Percentiles rank a stretch among this genome's conserved stretches.
Evolutionary conservation across 2,888 invertebrate genomes (phyloP).

Genomic region (Linyphia triangularis): DNA sequence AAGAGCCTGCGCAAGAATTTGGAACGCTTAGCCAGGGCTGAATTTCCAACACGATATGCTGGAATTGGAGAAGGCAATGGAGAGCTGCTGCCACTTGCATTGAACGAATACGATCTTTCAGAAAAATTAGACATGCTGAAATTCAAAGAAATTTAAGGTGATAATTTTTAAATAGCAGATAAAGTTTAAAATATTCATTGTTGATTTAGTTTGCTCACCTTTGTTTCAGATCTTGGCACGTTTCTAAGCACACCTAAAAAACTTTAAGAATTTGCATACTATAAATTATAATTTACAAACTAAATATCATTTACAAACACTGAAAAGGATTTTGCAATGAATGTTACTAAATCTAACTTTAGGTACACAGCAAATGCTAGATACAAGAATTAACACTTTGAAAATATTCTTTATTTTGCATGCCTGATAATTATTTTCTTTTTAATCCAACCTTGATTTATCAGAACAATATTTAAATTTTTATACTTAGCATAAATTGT

Average conservation of each 20-base stretch:
- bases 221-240: background rate
- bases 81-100: constrained; percentile 58
- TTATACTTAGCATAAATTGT: too few species aligned
- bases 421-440: too few species aligned
- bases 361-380: too few species aligned
- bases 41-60: constrained; percentile 37
- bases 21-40: constrained; percentile 71
- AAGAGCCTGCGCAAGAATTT: constrained; percentile 90
- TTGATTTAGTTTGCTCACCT: background rate
- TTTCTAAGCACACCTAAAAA: background rate
- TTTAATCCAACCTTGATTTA: too few species aligned
- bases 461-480: too few species aligned
- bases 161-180: background rate
- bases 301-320: too few species aligned
- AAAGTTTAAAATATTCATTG: background rate
- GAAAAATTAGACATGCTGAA: constrained; percentile 60
- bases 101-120: constrained; percentile 51
- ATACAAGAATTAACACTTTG: too few species aligned
- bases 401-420: too few species aligned
- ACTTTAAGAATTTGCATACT: too few species aligned
- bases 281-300: too few species aligned
- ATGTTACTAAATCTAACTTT: too few species aligned
- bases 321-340: too few species aligned
- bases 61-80: constrained; percentile 66
- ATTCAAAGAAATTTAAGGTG: background rate